Evolutionary conservation across 2,888 invertebrate species (phyloP).

Genomic region (Stenoptilia bipunctidactyla): DNA sequence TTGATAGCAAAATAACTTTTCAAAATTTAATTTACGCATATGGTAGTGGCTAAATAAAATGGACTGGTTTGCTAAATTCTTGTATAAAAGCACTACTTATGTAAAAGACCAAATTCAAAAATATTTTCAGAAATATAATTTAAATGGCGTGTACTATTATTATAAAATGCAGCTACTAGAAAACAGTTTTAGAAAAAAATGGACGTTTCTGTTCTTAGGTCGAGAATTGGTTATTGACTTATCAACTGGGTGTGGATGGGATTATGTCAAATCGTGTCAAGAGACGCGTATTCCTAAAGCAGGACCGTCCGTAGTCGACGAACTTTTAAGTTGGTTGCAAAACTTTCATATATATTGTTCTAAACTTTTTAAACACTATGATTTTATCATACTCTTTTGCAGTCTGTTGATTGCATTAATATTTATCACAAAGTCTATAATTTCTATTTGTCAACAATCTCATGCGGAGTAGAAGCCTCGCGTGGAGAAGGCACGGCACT

Average conservation of each 20-base stretch:
- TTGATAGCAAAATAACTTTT: slow-evolving; percentile 62
- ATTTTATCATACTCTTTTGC: slow-evolving; percentile 47
- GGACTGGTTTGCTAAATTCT: slow-evolving; percentile 65
- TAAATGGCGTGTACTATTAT: slow-evolving; percentile 55
- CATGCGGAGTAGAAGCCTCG: slow-evolving; percentile 43
- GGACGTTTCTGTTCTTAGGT: slow-evolving; percentile 69
- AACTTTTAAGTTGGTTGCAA: slow-evolving; percentile 20
- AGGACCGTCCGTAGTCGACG: too few relatives aligned
- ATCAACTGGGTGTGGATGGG: slow-evolving; percentile 51
- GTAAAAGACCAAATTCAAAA: slow-evolving; percentile 63
- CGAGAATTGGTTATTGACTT: slow-evolving; percentile 59
- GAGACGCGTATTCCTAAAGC: slow-evolving; percentile 7
- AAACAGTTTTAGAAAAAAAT: slow-evolving; percentile 67
- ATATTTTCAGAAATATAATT: slow-evolving; percentile 63
- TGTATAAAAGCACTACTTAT: slow-evolving; percentile 69
- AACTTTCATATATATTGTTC: slow-evolving; percentile 13
- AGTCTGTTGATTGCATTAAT: slow-evolving; percentile 55
- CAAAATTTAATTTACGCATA: slow-evolving; percentile 51
- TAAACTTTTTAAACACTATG: slow-evolving; percentile 7
- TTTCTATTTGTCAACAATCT: slow-evolving; percentile 60
- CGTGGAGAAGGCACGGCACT: slow-evolving; percentile 13
- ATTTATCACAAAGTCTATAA: slow-evolving; percentile 55
- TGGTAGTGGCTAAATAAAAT: slow-evolving; percentile 68
- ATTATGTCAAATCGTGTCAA: slow-evolving; percentile 26
- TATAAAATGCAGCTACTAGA: slow-evolving; percentile 54